Conservation (phyloP, 2,888 invertebrate genomes). For the Campoplex nolae region DNA sequence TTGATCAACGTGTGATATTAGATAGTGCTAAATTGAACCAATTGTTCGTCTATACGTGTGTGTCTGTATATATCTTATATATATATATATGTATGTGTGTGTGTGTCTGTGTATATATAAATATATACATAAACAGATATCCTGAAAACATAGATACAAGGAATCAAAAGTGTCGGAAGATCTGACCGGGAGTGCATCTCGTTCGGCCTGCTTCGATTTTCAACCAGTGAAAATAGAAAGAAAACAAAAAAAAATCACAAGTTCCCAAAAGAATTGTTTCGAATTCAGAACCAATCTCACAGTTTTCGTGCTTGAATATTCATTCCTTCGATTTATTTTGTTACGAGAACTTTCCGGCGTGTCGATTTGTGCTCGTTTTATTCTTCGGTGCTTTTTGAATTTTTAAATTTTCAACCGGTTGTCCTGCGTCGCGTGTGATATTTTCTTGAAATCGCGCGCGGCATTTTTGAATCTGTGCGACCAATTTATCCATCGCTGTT, state of each 20-base stretch:
- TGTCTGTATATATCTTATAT: constrained; percentile 3
- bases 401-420: background rate
- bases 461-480: background rate
- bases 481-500: background rate
- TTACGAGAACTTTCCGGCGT: background rate
- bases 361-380: constrained; percentile 1
- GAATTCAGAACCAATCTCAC: background rate
- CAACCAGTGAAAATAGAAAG: background rate
- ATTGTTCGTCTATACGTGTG: constrained; percentile 40
- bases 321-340: background rate
- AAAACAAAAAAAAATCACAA: too few species aligned
- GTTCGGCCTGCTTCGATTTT: background rate
- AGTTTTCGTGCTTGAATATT: background rate
- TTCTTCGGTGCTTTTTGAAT: constrained; percentile 21
- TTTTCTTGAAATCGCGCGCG: background rate
- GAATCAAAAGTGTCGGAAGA: background rate
- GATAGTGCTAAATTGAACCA: constrained; percentile 51
- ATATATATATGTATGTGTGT: constrained; percentile 30
- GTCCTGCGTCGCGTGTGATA: constrained; percentile 6
- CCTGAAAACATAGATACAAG: background rate
- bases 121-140: background rate
- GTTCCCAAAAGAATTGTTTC: background rate
- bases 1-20: constrained; percentile 33
- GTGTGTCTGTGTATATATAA: background rate
- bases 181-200: background rate